These are phyloP conservation scores for Polyommatus icarus DNA, from an alignment of 2,888 invertebrate genomes.

Conservation along the genomic window DNA sequence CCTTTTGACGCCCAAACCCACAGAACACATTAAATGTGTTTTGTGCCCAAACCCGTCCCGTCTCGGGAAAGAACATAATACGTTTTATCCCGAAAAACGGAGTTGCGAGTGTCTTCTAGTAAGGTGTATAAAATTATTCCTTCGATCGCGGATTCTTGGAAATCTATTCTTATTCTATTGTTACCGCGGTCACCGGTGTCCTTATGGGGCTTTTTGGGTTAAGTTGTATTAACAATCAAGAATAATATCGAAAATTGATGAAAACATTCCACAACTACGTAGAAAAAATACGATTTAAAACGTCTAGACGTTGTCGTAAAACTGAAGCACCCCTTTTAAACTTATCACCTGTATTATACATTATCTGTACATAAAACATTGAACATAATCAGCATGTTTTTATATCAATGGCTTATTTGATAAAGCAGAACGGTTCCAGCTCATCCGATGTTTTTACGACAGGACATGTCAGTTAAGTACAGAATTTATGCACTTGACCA, in stretches of 20 bases:
- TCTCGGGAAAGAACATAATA: too few relatives aligned
- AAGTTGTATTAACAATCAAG: not conserved
- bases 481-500: not conserved
- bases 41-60: too few relatives aligned
- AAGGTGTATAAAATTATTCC: not conserved
- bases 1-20: too few relatives aligned
- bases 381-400: slow-evolving; percentile 22
- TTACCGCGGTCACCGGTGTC: too few relatives aligned
- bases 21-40: too few relatives aligned
- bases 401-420: slow-evolving; percentile 28
- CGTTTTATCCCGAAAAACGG: too few relatives aligned
- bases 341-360: slow-evolving; percentile 3
- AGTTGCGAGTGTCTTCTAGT: too few relatives aligned
- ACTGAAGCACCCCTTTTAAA: slow-evolving; percentile 19
- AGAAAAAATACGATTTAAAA: not conserved
- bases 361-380: slow-evolving; percentile 25
- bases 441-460: slow-evolving; percentile 10
- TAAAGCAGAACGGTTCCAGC: slow-evolving; percentile 16
- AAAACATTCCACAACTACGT: not conserved
- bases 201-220: too few relatives aligned
- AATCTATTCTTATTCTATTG: too few relatives aligned
- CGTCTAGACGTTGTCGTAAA: slow-evolving; percentile 1
- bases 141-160: too few relatives aligned
- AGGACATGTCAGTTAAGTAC: slow-evolving; percentile 6
- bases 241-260: not conserved